Evolutionary conservation across 2,888 invertebrate genomes (phyloP).

Genomic region (Autographa gamma): DNA sequence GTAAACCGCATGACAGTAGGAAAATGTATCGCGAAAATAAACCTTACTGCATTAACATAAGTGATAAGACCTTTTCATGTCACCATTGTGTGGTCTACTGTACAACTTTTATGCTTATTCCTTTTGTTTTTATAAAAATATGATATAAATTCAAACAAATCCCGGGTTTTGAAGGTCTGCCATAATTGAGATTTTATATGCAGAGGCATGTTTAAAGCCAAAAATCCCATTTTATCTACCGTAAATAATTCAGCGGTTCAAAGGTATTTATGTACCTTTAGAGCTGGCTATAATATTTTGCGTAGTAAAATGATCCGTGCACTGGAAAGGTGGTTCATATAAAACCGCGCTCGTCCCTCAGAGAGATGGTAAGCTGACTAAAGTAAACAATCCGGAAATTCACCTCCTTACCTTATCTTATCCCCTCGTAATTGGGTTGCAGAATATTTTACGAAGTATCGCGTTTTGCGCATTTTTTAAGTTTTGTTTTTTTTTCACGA

Average conservation of each 20-base stretch:
- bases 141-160: constrained; percentile 29
- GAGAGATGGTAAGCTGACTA: constrained; percentile 2
- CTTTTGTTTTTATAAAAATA: constrained; percentile 27
- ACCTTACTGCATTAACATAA: not conserved
- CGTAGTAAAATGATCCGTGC: not conserved
- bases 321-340: not conserved
- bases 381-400: not conserved
- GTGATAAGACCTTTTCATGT: no score
- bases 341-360: constrained; percentile 1
- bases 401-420: constrained; percentile 2
- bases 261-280: constrained; percentile 31
- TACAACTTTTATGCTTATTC: constrained; percentile 7
- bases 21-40: not conserved
- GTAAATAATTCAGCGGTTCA: constrained; percentile 41
- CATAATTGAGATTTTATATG: constrained; percentile 48
- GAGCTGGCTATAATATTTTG: not conserved
- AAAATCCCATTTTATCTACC: constrained; percentile 40
- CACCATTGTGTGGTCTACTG: not conserved
- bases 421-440: constrained; percentile 5
- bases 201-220: constrained; percentile 45
- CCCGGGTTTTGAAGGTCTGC: constrained; percentile 21
- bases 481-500: not conserved
- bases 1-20: not conserved
- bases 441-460: not conserved
- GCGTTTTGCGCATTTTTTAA: not conserved